Evolutionary conservation across 2,797 vertebrate genomes (phyloP).

Genomic region (Phalanger gymnotis): DNA sequence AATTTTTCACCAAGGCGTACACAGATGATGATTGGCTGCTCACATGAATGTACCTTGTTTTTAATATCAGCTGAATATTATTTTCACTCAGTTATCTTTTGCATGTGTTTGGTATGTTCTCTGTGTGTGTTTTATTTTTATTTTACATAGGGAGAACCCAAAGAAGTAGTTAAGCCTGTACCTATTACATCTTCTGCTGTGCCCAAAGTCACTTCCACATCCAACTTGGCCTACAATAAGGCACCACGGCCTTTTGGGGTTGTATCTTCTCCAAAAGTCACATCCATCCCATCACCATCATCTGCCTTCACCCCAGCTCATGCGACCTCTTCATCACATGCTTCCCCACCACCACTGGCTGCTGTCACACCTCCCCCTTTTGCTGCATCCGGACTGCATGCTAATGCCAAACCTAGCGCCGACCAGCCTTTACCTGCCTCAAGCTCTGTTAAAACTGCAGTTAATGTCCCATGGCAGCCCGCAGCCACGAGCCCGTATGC

Average conservation of each 20-base stretch:
- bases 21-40: conserved; percentile 47
- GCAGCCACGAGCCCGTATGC: conserved; percentile 90
- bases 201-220: conserved; percentile 86
- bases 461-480: conserved; percentile 91
- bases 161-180: conserved; percentile 97
- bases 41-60: conserved; percentile 64
- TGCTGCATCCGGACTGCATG: conserved; percentile 85
- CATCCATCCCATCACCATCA: conserved; percentile 95
- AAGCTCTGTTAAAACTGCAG: conserved; percentile 88
- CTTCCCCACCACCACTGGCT: conserved; percentile 76
- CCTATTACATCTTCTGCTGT: conserved; percentile 91
- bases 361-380: conserved; percentile 82
- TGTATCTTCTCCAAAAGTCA: conserved; percentile 88
- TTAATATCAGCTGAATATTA: conserved; percentile 4
- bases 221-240: conserved; percentile 93
- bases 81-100: conserved; percentile 73
- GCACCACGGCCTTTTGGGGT: conserved; percentile 95
- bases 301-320: conserved; percentile 96
- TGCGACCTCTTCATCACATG: conserved; percentile 83
- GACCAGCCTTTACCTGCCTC: conserved; percentile 84
- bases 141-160: conserved; percentile 90
- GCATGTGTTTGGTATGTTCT: conserved; percentile 87
- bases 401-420: conserved; percentile 83
- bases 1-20: conserved; percentile 45
- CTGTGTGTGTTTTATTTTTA: conserved; percentile 83